These are phyloP conservation scores for Cyrtonyx montezumae DNA, from an alignment of 2,113 vertebrate species.

Conservation along the genomic window DNA sequence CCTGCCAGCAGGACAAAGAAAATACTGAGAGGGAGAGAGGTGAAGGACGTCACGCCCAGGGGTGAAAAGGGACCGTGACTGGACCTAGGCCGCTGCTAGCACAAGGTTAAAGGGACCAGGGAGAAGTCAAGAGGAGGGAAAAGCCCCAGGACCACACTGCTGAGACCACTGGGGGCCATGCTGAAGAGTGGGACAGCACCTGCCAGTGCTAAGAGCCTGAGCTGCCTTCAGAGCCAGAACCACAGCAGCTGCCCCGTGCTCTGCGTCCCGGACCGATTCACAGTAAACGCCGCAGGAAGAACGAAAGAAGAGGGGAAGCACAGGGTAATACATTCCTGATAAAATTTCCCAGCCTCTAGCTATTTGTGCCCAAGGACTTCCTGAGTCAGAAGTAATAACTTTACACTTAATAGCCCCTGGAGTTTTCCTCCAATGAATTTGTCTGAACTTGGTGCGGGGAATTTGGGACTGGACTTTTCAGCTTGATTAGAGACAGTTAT, in stretches of 20 bases:
- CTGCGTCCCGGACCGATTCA: accelerated
- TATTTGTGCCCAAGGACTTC: conserved; percentile 51
- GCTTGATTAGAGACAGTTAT: conserved; percentile 64
- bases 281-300: background rate
- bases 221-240: background rate
- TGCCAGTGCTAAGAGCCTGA: background rate
- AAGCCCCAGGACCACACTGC: background rate
- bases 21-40: background rate
- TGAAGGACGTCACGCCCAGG: background rate
- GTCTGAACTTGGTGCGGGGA: conserved; percentile 49
- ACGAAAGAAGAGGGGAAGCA: conserved; percentile 8
- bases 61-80: background rate
- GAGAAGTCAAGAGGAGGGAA: background rate
- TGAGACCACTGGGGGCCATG: background rate
- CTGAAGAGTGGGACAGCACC: background rate
- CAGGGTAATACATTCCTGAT: background rate
- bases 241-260: background rate
- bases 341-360: conserved; percentile 1
- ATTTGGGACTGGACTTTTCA: conserved; percentile 31
- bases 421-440: conserved; percentile 48
- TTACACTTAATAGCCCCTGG: conserved; percentile 11
- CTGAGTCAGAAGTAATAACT: conserved; percentile 42
- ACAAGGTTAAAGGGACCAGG: background rate
- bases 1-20: conserved; percentile 37
- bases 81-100: background rate